Evolutionary conservation across 2,113 vertebrate species (phyloP).

Genomic region (Camelus dromedarius): DNA sequence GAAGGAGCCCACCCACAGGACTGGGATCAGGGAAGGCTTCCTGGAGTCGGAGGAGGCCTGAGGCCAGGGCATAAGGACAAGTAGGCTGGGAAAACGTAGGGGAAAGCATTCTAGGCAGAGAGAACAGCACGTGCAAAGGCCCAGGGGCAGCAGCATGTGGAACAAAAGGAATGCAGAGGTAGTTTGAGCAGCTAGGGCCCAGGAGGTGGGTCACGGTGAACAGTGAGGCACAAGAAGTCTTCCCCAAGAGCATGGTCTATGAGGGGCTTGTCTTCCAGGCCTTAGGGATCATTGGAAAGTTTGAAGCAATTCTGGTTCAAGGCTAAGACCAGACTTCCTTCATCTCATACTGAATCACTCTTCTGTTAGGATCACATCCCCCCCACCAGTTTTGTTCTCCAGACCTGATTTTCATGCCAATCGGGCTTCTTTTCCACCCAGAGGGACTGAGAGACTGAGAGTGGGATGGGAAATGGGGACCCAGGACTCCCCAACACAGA

Average conservation of each 20-base stretch:
- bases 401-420: background rate
- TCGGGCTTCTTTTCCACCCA: background rate
- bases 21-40: background rate
- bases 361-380: background rate
- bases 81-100: background rate
- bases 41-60: background rate
- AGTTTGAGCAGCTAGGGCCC: background rate
- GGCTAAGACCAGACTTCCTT: background rate
- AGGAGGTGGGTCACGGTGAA: background rate
- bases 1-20: background rate
- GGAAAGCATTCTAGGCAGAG: background rate
- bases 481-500: background rate
- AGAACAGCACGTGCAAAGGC: background rate
- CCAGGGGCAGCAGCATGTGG: background rate
- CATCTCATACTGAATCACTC: background rate
- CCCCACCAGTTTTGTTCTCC: background rate
- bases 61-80: background rate
- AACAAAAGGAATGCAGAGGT: background rate
- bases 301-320: background rate
- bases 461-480: background rate
- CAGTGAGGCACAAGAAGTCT: background rate
- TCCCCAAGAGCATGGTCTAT: rapidly evolving
- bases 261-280: background rate
- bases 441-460: background rate
- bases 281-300: background rate